Evolutionary conservation across 2,888 invertebrate species (phyloP).

Genomic region (Parascotia fuliginaria): DNA sequence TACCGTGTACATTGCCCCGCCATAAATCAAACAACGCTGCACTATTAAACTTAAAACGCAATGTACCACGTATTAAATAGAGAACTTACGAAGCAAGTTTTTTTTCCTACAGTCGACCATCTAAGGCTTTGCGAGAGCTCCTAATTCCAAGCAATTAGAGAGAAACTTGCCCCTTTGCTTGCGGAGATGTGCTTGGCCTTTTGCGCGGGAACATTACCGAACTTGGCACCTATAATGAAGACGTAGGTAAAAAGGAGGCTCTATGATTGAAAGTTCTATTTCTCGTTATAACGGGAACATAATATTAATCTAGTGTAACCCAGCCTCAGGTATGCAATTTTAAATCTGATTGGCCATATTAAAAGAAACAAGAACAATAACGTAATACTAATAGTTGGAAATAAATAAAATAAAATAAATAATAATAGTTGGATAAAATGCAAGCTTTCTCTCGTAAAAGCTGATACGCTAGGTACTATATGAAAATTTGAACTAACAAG

Average conservation of each 20-base stretch:
- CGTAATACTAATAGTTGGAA: no score
- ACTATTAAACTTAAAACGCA: constrained; percentile 2
- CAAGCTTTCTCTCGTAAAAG: no score
- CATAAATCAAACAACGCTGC: constrained; percentile 4
- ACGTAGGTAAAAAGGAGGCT: constrained; percentile 44
- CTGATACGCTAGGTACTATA: no score
- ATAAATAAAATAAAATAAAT: no score
- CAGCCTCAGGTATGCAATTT: no score
- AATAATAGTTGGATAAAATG: no score
- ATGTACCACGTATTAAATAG: constrained; percentile 23
- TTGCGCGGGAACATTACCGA: constrained; percentile 43
- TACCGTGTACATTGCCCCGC: constrained; percentile 17
- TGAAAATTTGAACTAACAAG: no score
- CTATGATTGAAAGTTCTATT: constrained; percentile 12
- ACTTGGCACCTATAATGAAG: constrained; percentile 59
- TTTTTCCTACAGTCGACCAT: constrained; percentile 46
- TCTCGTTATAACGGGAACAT: background rate
- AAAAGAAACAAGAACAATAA: background rate
- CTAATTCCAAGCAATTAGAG: constrained; percentile 73
- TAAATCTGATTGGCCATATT: no score
- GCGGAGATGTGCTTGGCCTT: constrained; percentile 50
- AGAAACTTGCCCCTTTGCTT: constrained; percentile 70
- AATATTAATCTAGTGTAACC: no score
- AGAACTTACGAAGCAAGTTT: constrained; percentile 55
- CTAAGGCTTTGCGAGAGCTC: constrained; percentile 61